Conservation (phyloP, 2,113 vertebrate species). For the Gorilla gorilla region DNA sequence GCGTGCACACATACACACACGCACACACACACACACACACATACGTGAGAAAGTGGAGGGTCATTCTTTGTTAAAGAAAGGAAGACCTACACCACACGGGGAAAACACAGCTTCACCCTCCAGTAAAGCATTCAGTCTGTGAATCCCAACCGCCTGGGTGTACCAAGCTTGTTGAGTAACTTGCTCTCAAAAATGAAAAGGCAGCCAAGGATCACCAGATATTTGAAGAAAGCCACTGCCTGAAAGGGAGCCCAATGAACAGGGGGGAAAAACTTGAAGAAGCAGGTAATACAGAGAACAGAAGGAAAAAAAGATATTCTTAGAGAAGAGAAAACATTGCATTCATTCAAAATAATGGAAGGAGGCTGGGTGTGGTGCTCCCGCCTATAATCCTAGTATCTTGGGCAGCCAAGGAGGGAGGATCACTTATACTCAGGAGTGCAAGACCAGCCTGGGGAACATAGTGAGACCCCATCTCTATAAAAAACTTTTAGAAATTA, state of each 20-base stretch:
- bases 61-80: neutral
- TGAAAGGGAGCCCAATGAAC: neutral
- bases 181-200: neutral
- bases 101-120: neutral
- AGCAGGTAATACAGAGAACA: neutral
- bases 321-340: neutral
- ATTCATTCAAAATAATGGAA: neutral
- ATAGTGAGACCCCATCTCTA: too few relatives aligned
- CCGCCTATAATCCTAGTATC: too few relatives aligned
- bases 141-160: neutral
- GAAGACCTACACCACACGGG: fast-evolving
- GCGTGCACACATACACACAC: neutral
- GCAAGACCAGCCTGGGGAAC: too few relatives aligned
- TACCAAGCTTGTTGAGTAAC: neutral
- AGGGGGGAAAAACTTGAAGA: neutral
- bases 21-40: neutral
- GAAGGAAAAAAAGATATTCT: neutral
- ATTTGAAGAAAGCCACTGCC: neutral
- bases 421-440: too few relatives aligned
- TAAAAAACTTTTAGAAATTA: too few relatives aligned
- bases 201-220: neutral
- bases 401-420: too few relatives aligned
- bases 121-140: too few relatives aligned
- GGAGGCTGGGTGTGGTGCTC: neutral
- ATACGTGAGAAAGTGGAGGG: neutral